These are phyloP conservation scores for Lateolabrax maculatus DNA, from an alignment of 2,797 vertebrate species.

Conservation along the genomic window DNA sequence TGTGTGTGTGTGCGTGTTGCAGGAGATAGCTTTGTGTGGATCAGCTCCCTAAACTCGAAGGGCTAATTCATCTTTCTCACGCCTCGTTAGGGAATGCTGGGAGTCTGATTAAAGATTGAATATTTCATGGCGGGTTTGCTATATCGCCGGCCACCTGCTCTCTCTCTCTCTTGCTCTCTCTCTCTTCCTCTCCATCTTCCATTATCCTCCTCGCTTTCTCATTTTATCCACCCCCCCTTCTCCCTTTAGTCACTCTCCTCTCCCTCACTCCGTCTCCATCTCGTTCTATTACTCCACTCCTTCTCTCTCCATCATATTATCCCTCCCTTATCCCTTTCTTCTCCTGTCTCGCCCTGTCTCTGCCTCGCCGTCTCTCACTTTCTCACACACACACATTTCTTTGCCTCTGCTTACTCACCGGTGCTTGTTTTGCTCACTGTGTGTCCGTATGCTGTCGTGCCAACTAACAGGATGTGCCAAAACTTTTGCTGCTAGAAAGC, in stretches of 20 bases:
- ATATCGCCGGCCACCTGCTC: conserved; percentile 76
- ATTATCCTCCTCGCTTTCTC: conserved; percentile 44
- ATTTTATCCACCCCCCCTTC: conserved; percentile 47
- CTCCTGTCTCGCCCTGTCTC: conserved; percentile 27
- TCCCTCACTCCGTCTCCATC: conserved; percentile 32
- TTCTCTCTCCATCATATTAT: conserved; percentile 51
- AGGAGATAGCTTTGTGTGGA: conserved; percentile 61
- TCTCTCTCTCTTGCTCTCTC: conserved; percentile 40
- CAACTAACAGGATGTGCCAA: conserved; percentile 29
- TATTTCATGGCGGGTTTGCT: conserved; percentile 80
- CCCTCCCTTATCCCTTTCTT: conserved; percentile 41
- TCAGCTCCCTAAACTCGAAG: conserved; percentile 73
- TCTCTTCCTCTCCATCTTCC: conserved; percentile 23
- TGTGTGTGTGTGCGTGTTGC: conserved; percentile 37
- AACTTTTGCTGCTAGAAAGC: conserved; percentile 22
- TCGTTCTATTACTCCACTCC: conserved; percentile 51
- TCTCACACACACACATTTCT: conserved; percentile 24
- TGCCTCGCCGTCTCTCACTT: conserved; percentile 33
- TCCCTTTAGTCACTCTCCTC: conserved; percentile 32
- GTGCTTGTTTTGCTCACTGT: conserved; percentile 14
- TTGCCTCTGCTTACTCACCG: conserved; percentile 31
- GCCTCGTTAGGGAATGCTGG: conserved; percentile 83
- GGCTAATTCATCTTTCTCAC: conserved; percentile 86
- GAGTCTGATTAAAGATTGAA: conserved; percentile 86
- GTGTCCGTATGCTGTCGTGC: conserved; percentile 16